Percentiles rank a stretch among this genome's conserved stretches.
These are phyloP conservation scores for Steatocranus sp. DNA, from an alignment of 2,797 vertebrate species.

Conservation along the genomic window DNA sequence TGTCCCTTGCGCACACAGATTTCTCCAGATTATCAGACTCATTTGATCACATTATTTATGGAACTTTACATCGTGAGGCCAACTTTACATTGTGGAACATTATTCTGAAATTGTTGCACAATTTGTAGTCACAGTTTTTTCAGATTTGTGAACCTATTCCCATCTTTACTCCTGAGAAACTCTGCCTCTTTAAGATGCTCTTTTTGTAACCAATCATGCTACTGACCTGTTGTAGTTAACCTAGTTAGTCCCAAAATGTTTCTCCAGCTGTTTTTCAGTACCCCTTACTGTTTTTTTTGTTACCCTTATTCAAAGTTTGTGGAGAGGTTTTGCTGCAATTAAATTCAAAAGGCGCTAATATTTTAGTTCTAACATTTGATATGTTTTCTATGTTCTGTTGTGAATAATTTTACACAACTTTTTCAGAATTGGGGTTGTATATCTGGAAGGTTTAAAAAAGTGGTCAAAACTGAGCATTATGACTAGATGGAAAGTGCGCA, in stretches of 20 bases:
- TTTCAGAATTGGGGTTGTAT: neutral
- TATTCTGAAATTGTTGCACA: neutral
- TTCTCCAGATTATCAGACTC: neutral
- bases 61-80: neutral
- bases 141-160: neutral
- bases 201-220: neutral
- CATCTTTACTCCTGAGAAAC: neutral
- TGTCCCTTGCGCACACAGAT: neutral
- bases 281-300: neutral
- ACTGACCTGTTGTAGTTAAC: neutral
- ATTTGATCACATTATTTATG: neutral
- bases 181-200: fast-evolving
- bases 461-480: conserved; percentile 15
- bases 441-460: conserved; percentile 26
- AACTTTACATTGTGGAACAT: neutral
- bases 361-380: neutral
- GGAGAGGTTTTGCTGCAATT: neutral
- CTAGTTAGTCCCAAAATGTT: neutral
- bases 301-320: neutral
- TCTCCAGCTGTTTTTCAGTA: neutral
- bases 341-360: neutral
- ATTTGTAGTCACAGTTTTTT: neutral
- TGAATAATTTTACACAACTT: neutral
- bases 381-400: neutral
- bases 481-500: neutral